Base-by-base conservation (phyloP, 1,140 invertebrate genomes). In the Tetranychus urticae region DNA sequence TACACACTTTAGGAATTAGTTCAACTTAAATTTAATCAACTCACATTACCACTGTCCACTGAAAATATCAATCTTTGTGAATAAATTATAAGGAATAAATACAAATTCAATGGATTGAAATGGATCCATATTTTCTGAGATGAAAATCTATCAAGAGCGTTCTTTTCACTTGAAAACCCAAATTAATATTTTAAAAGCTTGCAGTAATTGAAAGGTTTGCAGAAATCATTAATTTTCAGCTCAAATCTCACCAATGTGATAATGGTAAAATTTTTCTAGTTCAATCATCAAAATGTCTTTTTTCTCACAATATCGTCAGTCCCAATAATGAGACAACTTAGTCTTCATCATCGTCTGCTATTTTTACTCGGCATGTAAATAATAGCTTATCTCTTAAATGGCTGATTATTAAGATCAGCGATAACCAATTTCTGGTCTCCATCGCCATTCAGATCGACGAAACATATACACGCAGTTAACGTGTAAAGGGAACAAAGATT, bases 251-350 rank as follows among this genome's bases (percentile, higher is more conserved):
- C 76, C 45, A 73, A 75, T 35, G 77, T 72, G 3, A 80, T 69
- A 23, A 86, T 78, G 39, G 82, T 82, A 70, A 88, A 90, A 3
- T 82, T 85, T 71, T 87, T 23, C 83, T 2, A 88, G 82, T 72
- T 96, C 90, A 42, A 97, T 70, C 14, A 94, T 75, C 64, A 86
- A 80, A 55, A 94, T 74, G 66, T 85, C 80, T 62, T 82, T 82
- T 69, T 79, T 81, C 72, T 96, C 90, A 0, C 23, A 23, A 23
- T 23, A 23, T 23, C 23, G 23, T 23, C 23, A 23, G 87, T 92
- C 1, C 83, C 89, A 13, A 96, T 67, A 1, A 97, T 79, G 12
- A 94, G 71, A 72, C 87, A 92, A 61, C 83, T 81, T 1, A 86
- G 78, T 81, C 79, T 63, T 87, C 84, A 55, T 79, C 74, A 52